Evolutionary conservation across 92 coral and sea anemone genomes (phyloP), one percentile per base, ranked within the genome.

Genomic region (Paramuricea clavata): DNA sequence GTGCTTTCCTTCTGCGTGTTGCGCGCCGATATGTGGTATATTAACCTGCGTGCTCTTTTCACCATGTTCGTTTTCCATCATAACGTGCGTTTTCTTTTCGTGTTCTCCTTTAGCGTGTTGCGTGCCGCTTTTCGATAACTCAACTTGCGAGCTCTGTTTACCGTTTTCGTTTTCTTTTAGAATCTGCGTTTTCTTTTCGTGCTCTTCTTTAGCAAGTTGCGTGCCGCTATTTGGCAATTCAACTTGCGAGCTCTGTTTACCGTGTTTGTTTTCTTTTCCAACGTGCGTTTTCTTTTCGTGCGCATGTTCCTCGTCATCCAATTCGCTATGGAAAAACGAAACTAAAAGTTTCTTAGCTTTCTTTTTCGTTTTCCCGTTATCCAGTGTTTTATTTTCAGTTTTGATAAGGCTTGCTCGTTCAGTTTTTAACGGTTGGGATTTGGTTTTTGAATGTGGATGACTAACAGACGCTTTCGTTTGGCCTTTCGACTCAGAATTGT

Each of bases 311-410:
- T 56, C 42, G 19, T 76, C 82, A 19, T 61, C 36, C 57, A n/a
- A 35, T 41, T 79, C 84, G 34, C n/a, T 61, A 4, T 59, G 50
- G 28, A 79, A 79, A 28, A 79, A 79, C 72, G 72, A 33, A 19
- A 19, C 57, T n/a, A 79, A 67, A 25, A 79, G 35, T 28, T 79
- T 79, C 31, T 57, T 61, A 15, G 71, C 72, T 13, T 49, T 41
- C 26, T 79, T 61, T 13, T 59, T 23, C 50, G 19, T 22, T 27
- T 52, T 56, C 62, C 42, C 49, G 25, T 57, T 49, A 35, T 70
- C 34, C 23, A 11, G 33, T 17, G 61, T 16, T 4, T 17, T 52
- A 6, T 16, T 52, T 0, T 52, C 21, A 52, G 21, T 21, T 52
- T 15, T 52, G 22, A 52, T 16, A 22, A 52, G 23, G 21, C 16